These are phyloP conservation scores for Porites rus DNA, from an alignment of 92 coral and sea anemone genomes.

Conservation along the genomic window DNA sequence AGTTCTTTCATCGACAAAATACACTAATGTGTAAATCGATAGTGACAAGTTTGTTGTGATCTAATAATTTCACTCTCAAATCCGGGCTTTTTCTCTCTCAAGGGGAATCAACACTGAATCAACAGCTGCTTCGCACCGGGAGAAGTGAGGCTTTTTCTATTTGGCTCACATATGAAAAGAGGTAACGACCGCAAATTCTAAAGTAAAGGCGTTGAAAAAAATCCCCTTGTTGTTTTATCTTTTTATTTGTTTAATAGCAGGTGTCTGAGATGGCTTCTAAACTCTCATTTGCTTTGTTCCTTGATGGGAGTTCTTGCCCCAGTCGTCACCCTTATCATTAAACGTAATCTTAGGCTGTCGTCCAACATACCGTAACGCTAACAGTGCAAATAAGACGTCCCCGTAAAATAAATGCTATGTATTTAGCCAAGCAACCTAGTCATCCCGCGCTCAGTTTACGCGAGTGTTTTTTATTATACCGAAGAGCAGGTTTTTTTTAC, in stretches of 20 bases:
- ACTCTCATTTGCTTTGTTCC: neutral
- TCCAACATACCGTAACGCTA: slow-evolving; percentile 4
- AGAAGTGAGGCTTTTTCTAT: neutral
- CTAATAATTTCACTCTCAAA: neutral
- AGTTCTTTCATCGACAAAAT: too few relatives aligned
- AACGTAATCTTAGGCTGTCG: slow-evolving; percentile 3
- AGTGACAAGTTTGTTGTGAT: neutral
- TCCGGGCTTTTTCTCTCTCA: neutral
- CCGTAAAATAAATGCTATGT: too few relatives aligned
- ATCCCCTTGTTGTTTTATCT: neutral
- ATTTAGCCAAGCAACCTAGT: too few relatives aligned
- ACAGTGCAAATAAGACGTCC: neutral
- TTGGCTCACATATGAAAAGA: neutral
- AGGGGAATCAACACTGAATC: neutral
- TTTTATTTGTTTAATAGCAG: slow-evolving; percentile 28
- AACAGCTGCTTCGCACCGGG: neutral
- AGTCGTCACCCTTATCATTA: slow-evolving; percentile 1
- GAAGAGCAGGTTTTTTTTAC: neutral
- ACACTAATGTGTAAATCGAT: neutral
- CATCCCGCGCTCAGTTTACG: too few relatives aligned
- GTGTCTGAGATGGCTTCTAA: slow-evolving; percentile 10
- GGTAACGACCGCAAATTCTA: neutral
- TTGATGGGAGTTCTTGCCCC: neutral
- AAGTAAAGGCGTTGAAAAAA: neutral
- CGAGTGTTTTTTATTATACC: neutral